These are phyloP conservation scores for Cryptus armator DNA, from an alignment of 2,888 invertebrate genomes.

Conservation along the genomic window DNA sequence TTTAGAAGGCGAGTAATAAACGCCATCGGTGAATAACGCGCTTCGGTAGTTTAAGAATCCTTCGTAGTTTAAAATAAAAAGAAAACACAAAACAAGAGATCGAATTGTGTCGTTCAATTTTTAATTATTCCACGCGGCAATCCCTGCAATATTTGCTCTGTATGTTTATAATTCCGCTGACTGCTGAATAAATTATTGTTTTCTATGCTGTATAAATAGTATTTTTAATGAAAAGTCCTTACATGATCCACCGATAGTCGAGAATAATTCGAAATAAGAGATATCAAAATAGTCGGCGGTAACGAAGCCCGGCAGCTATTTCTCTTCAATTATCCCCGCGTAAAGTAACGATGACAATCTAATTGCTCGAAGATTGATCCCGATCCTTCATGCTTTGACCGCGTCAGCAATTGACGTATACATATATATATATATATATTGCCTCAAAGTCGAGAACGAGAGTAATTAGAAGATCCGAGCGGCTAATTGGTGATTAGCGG, in stretches of 20 bases:
- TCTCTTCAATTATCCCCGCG: conserved; percentile 37
- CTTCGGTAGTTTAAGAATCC: conserved; percentile 59
- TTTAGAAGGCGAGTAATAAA: conserved; percentile 40
- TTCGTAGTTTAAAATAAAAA: conserved; percentile 34
- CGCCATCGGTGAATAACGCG: conserved; percentile 55
- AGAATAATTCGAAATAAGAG: neutral
- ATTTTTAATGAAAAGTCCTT: conserved; percentile 51
- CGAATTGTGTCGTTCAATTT: conserved; percentile 59
- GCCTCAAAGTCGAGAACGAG: conserved; percentile 35
- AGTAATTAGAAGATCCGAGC: conserved; percentile 59
- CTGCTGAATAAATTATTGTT: conserved; percentile 84
- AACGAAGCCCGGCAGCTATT: conserved; percentile 22
- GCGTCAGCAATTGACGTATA: conserved; percentile 2
- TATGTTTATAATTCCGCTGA: conserved; percentile 79
- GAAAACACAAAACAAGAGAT: conserved; percentile 36
- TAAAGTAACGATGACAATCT: conserved; percentile 30
- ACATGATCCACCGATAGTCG: conserved; percentile 21
- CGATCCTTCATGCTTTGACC: conserved; percentile 29
- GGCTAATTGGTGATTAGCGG: conserved; percentile 64
- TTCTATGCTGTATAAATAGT: conserved; percentile 80
- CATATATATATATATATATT: neutral
- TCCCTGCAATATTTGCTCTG: conserved; percentile 70
- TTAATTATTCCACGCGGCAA: conserved; percentile 57
- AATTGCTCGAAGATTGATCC: conserved; percentile 50
- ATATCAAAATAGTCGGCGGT: neutral